Conservation (phyloP, 1,140 invertebrate genomes). For the Drosophila prosaltans region DNA sequence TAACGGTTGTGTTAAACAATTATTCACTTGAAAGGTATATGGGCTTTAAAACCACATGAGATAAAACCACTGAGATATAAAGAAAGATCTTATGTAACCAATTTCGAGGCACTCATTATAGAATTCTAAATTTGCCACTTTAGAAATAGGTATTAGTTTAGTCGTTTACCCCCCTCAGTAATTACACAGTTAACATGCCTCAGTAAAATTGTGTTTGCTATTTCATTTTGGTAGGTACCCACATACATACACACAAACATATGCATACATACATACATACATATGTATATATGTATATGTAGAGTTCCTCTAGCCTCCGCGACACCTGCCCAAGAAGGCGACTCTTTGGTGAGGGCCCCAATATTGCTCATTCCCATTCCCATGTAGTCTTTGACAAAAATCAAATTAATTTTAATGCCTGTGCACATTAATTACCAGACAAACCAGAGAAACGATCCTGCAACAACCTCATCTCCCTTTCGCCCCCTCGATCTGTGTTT, state of each 20-base stretch:
- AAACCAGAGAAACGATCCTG: constrained; percentile 12
- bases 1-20: too few species aligned
- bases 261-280: too few species aligned
- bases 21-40: too few species aligned
- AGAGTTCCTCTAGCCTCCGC: background rate
- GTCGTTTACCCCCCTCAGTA: background rate
- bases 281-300: background rate
- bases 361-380: constrained; percentile 7
- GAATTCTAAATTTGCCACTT: too few species aligned
- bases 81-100: too few species aligned
- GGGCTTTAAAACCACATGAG: too few species aligned
- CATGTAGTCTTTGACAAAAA: constrained; percentile 36
- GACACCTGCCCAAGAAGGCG: constrained; percentile 8
- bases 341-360: constrained; percentile 16
- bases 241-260: too few species aligned
- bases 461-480: background rate
- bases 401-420: constrained; percentile 68
- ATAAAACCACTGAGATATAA: too few species aligned
- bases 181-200: background rate
- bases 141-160: background rate
- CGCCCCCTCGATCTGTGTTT: background rate
- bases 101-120: too few species aligned
- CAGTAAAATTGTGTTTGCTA: background rate
- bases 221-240: background rate
- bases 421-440: constrained; percentile 56